A percentile compares a stretch with the other conserved stretches of the same genome.
Conservation (phyloP, 1,140 invertebrate species). For the Brachionus rubens region DNA sequence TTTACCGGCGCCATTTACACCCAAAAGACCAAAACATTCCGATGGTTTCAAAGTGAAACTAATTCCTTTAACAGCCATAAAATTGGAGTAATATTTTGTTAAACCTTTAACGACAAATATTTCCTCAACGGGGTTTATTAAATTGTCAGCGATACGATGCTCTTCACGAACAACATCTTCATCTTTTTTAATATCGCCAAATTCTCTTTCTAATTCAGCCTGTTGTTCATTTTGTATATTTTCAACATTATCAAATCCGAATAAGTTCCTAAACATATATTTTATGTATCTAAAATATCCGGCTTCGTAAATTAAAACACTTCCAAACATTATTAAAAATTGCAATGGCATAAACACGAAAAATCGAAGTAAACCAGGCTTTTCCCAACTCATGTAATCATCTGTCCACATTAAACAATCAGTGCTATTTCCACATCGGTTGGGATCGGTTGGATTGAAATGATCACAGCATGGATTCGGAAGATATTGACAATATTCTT, state of each 20-base stretch:
- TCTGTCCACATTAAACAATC: conserved; percentile 23
- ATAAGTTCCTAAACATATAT: neutral
- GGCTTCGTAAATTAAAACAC: conserved; percentile 13
- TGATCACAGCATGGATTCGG: conserved; percentile 36
- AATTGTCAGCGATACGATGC: neutral
- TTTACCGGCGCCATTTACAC: conserved; percentile 80
- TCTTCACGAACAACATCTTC: conserved; percentile 18
- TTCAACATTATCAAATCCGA: neutral
- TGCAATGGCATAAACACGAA: conserved; percentile 31
- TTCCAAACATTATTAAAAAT: neutral
- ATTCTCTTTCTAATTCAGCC: neutral
- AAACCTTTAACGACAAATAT: conserved; percentile 56
- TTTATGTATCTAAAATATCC: conserved; percentile 24
- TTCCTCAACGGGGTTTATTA: conserved; percentile 47
- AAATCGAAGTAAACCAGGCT: conserved; percentile 38
- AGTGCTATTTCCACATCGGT: neutral
- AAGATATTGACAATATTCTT: neutral
- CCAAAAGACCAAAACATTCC: conserved; percentile 85
- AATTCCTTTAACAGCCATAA: conserved; percentile 55
- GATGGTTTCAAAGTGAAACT: conserved; percentile 7
- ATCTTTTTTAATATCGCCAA: conserved; percentile 42
- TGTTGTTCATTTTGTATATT: neutral
- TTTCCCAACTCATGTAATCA: conserved; percentile 44
- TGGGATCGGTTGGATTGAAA: neutral
- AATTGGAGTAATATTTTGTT: conserved; percentile 65